Conservation (phyloP, 2,797 vertebrate genomes). For the Pelochelys cantorii region DNA sequence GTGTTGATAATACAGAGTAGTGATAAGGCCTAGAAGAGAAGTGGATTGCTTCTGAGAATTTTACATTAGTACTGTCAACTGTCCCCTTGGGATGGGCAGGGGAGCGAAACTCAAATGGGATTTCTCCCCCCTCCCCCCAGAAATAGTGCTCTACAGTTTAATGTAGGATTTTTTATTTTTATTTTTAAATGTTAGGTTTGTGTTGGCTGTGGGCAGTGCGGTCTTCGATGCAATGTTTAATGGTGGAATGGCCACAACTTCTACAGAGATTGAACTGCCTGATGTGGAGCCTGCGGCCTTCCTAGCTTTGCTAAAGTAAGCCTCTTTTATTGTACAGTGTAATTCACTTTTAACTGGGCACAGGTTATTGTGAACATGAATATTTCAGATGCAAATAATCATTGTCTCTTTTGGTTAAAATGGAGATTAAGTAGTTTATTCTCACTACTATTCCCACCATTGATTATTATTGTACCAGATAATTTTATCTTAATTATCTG, state of each 20-base stretch:
- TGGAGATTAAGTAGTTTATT: neutral
- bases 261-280: slow-evolving; percentile 96
- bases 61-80: rapidly evolving
- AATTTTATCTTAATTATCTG: neutral
- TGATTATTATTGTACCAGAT: neutral
- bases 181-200: slow-evolving; percentile 85
- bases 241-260: slow-evolving; percentile 98
- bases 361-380: neutral
- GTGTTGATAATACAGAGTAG: neutral
- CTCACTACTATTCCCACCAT: too few relatives aligned
- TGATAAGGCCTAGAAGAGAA: neutral
- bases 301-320: slow-evolving; percentile 95
- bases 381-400: neutral
- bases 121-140: neutral
- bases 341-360: neutral
- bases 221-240: slow-evolving; percentile 99
- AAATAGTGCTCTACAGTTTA: neutral
- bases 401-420: neutral
- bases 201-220: slow-evolving; percentile 95
- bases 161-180: neutral
- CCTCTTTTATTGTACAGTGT: neutral
- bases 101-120: neutral
- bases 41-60: slow-evolving; percentile 38
- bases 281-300: slow-evolving; percentile 97
- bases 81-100: slow-evolving; percentile 39